These are phyloP conservation scores for Geotria australis DNA, from an alignment of 2,797 vertebrate genomes.

Conservation along the genomic window DNA sequence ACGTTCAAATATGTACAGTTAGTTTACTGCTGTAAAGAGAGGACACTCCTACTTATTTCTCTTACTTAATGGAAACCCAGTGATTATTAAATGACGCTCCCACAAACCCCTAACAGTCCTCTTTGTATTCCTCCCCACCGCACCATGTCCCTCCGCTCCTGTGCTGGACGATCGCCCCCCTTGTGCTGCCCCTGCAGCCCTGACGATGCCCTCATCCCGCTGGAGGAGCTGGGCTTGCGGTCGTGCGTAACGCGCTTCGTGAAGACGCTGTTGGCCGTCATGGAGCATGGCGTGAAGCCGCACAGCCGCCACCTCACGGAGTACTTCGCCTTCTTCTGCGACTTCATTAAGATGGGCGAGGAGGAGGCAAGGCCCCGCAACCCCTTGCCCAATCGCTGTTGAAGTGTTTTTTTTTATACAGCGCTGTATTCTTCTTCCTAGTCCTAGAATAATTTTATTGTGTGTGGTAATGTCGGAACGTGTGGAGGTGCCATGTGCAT, in stretches of 20 bases:
- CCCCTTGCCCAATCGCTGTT: background rate
- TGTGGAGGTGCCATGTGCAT: no score
- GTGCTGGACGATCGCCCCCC: background rate
- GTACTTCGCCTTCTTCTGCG: constrained; percentile 89
- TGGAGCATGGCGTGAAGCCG: constrained; percentile 97
- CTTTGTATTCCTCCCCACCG: no score
- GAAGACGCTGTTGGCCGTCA: constrained; percentile 75
- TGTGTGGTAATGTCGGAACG: background rate
- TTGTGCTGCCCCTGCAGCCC: constrained; percentile 22
- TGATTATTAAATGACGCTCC: no score
- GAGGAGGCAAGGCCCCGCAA: constrained; percentile 37
- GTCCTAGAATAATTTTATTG: background rate
- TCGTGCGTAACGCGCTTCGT: constrained; percentile 93
- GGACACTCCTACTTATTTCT: no score
- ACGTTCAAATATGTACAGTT: no score
- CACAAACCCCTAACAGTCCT: no score
- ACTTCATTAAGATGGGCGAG: constrained; percentile 98
- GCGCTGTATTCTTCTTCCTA: background rate
- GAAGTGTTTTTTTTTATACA: background rate
- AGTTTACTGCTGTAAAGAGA: no score
- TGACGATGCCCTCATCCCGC: constrained; percentile 80
- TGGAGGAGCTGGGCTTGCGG: constrained; percentile 87
- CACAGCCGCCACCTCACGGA: constrained; percentile 97
- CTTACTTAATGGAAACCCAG: no score
- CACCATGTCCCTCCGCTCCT: background rate